Evolutionary conservation across 2,797 vertebrate genomes (phyloP), one percentile per base, ranked within the genome.

Genomic region (Phataginus tricuspis): DNA sequence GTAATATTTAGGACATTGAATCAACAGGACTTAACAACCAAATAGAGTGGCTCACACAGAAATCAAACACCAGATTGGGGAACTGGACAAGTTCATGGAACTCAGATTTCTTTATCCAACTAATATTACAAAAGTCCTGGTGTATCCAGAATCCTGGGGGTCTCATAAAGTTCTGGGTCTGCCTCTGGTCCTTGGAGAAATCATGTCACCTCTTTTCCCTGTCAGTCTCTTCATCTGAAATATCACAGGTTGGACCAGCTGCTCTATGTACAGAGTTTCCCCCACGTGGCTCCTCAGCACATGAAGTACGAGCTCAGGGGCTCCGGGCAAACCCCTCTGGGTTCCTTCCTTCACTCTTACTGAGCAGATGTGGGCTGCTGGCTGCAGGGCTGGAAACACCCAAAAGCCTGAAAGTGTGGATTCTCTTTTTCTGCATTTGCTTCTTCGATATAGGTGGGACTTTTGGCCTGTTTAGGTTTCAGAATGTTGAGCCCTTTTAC

Each of bases 321-420:
- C 29, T 59, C n/a, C 51, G 2, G 0, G 4, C 12, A 77, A 49
- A 37, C 1, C 8, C 29, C 18, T 19, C 7, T 7, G 13, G 42
- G 21, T 3, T 51, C 45, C 23, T 72, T 31, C 7, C n/a, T 13
- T 25, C 34, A 37, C n/a, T 7, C 1, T 23, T n/a, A 29, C 18
- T 61, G 61, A 57, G 68, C 29, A n/a, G 42, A 13, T 57, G 53
- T 55, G 68, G 13, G 42, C 3, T 23, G 1, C 6, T 13, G n/a
- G 21, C 55, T 79, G 66, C n/a, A 45, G 34, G 79, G 39, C 15
- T 39, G 21, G 37, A 37, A 51, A 53, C 5, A 7, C 21, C 7
- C 5, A 0, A 12, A 61, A 34, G 2, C 34, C 51, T 49, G 2
- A 14, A 71, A n/a, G 11, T 3, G 9, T 19, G 21, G 19, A 27